These are phyloP conservation scores for Cyanocitta stelleri DNA, from an alignment of 2,113 vertebrate species.

Conservation along the genomic window DNA sequence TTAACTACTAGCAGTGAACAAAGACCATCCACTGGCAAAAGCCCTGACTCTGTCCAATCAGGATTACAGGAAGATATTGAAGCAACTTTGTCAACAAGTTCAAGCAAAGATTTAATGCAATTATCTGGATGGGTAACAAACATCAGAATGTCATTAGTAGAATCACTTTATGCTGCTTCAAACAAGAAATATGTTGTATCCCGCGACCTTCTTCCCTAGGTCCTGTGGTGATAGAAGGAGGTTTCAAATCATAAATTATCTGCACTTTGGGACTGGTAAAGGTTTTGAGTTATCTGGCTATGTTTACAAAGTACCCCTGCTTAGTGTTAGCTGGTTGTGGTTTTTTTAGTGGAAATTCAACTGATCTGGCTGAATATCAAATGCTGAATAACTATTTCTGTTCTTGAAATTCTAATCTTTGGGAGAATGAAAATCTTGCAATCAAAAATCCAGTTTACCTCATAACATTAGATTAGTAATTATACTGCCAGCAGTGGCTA, in stretches of 20 bases:
- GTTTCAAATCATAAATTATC: constrained; percentile 11
- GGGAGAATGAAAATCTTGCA: background rate
- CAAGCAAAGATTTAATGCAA: constrained; percentile 32
- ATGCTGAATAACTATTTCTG: constrained; percentile 13
- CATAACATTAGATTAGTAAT: background rate
- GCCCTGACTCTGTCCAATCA: background rate
- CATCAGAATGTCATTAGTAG: background rate
- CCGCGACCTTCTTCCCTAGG: background rate
- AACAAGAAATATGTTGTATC: background rate
- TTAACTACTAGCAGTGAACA: constrained; percentile 7
- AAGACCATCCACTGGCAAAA: background rate
- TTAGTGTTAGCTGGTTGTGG: background rate
- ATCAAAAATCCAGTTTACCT: constrained; percentile 6
- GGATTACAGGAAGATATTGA: background rate
- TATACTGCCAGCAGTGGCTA: background rate
- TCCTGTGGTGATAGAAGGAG: background rate
- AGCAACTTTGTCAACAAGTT: constrained; percentile 27
- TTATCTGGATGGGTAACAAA: constrained; percentile 26
- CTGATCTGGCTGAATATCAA: background rate
- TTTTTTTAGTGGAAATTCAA: constrained; percentile 19
- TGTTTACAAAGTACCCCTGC: background rate
- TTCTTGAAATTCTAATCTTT: constrained; percentile 18
- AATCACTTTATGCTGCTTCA: background rate
- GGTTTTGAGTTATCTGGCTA: constrained; percentile 8
- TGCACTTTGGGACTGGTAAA: constrained; percentile 5